These are phyloP conservation scores for Phrixothrix hirtus DNA, from an alignment of 2,888 invertebrate species.

Conservation along the genomic window DNA sequence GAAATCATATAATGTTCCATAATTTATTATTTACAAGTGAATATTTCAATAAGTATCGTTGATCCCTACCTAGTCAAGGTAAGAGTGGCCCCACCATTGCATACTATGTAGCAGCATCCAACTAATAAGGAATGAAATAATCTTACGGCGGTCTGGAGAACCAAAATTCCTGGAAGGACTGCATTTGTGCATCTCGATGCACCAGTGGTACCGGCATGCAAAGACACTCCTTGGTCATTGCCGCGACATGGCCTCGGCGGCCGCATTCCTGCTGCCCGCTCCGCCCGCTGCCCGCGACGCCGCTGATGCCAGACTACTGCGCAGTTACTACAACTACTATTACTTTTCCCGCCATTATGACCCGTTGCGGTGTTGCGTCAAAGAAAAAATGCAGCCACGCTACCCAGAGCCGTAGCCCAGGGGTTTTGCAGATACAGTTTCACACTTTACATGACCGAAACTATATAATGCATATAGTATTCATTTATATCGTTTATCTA, in stretches of 20 bases:
- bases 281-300: constrained; percentile 30
- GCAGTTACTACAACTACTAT: constrained; percentile 40
- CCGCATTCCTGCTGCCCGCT: constrained; percentile 44
- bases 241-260: constrained; percentile 47
- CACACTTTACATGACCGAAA: too few species aligned
- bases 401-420: constrained; percentile 17
- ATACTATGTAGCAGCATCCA: too few species aligned
- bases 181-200: constrained; percentile 39
- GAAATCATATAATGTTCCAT: too few species aligned
- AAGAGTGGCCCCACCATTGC: too few species aligned
- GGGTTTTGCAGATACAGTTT: constrained; percentile 1
- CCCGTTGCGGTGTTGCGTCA: constrained; percentile 28
- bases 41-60: not conserved
- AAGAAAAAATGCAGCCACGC: constrained; percentile 25
- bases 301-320: constrained; percentile 36
- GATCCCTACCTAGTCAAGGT: not conserved
- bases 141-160: constrained; percentile 18
- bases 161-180: constrained; percentile 47
- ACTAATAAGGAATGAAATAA: constrained; percentile 1
- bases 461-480: too few species aligned
- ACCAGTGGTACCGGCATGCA: constrained; percentile 18
- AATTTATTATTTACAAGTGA: not conserved
- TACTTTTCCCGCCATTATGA: constrained; percentile 40
- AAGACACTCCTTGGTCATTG: constrained; percentile 51
- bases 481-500: too few species aligned